phyloP scores from a whole-genome alignment of 2,113 vertebrate species.

The Apeltes quadracus region DNA sequence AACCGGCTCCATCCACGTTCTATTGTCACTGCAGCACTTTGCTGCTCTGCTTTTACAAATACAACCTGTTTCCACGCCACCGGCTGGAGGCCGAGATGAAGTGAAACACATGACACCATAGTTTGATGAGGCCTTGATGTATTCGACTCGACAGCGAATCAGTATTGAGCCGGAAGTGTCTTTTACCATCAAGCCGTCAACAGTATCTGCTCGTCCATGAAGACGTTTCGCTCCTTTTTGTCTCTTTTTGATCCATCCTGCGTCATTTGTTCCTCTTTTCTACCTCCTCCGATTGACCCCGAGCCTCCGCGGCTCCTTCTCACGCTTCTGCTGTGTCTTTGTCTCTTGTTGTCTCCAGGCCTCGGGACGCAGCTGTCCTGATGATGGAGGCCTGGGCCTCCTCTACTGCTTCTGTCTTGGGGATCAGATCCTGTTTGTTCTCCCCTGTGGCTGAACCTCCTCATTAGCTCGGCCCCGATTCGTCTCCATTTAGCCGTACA shows the following conservation, averaged over 20 bases:
- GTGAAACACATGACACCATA: too few relatives aligned
- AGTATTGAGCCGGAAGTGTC: slow-evolving; percentile 56
- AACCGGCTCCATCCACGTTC: neutral
- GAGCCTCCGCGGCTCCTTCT: slow-evolving; percentile 16
- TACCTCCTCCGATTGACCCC: neutral
- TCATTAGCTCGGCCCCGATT: slow-evolving; percentile 78
- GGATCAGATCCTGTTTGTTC: too few relatives aligned
- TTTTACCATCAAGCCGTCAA: slow-evolving; percentile 41
- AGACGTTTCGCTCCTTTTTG: slow-evolving; percentile 30
- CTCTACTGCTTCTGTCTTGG: too few relatives aligned
- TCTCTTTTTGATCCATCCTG: neutral
- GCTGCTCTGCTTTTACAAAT: too few relatives aligned
- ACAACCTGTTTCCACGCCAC: slow-evolving; percentile 34
- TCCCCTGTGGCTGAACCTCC: slow-evolving; percentile 65
- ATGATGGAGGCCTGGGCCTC: too few relatives aligned
- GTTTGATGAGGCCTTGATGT: slow-evolving; percentile 57
- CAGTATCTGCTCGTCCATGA: slow-evolving; percentile 33
- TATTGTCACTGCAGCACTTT: slow-evolving; percentile 8
- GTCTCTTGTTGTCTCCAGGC: neutral
- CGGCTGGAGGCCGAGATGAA: slow-evolving; percentile 39
- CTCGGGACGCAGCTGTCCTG: too few relatives aligned
- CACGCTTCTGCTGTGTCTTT: too few relatives aligned
- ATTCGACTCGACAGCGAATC: slow-evolving; percentile 65
- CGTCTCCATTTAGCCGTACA: slow-evolving; percentile 67
- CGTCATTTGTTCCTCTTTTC: slow-evolving; percentile 1